Evolutionary conservation across 2,888 invertebrate species (phyloP).

Genomic region (Fissipunctia ypsillon): DNA sequence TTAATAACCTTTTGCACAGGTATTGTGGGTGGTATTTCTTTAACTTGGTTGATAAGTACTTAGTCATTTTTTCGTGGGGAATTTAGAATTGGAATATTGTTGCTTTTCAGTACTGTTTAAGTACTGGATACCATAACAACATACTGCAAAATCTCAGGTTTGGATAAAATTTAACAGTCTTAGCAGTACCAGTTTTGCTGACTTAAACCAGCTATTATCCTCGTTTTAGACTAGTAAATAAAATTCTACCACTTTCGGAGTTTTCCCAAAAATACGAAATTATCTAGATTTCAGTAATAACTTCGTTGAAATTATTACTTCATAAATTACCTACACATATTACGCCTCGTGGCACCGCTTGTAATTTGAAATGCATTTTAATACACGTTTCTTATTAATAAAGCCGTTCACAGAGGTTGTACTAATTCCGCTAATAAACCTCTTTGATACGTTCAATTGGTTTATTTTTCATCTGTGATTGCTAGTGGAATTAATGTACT

Average conservation of each 20-base stretch:
- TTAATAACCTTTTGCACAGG: background rate
- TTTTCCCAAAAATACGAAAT: background rate
- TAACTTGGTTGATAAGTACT: too few relatives aligned
- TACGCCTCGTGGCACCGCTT: background rate
- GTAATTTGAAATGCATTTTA: slow-evolving; percentile 53
- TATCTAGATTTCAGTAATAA: background rate
- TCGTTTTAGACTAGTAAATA: background rate
- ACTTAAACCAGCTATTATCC: background rate
- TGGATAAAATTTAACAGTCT: background rate
- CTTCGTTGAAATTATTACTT: background rate
- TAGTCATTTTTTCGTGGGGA: too few relatives aligned
- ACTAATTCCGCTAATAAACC: slow-evolving; percentile 57
- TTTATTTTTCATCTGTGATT: slow-evolving; percentile 51
- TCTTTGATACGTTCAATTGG: slow-evolving; percentile 55
- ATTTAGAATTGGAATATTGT: background rate
- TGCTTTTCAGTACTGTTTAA: background rate
- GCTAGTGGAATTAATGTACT: slow-evolving; percentile 2
- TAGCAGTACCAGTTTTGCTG: background rate
- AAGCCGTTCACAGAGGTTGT: slow-evolving; percentile 48
- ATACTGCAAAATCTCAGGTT: background rate
- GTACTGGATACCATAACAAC: background rate
- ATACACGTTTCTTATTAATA: slow-evolving; percentile 28
- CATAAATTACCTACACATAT: background rate
- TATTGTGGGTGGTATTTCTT: background rate
- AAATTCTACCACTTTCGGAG: background rate